These are phyloP conservation scores for Danio jaintianensis DNA, from an alignment of 2,797 vertebrate genomes.

Conservation along the genomic window DNA sequence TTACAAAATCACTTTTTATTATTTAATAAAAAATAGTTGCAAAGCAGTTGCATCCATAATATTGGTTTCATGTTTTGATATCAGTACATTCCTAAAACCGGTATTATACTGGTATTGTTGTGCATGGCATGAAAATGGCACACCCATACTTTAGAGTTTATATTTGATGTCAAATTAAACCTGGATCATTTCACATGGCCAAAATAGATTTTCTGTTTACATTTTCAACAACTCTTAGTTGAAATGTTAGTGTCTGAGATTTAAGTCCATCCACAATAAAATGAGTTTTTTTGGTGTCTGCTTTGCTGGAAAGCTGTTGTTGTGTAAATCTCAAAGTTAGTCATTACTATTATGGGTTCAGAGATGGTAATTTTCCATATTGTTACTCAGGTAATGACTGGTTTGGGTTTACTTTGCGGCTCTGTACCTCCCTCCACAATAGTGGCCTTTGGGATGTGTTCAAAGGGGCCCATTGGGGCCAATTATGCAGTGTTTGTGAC, in stretches of 20 bases:
- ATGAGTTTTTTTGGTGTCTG: not conserved
- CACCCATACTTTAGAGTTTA: no score
- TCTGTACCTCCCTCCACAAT: not conserved
- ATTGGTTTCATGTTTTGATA: no score
- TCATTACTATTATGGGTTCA: not conserved
- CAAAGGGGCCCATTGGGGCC: conserved; percentile 3
- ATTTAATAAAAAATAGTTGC: no score
- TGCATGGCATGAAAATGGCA: no score
- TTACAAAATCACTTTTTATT: no score
- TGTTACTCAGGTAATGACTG: not conserved
- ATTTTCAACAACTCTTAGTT: no score
- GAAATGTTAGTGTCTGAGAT: not conserved
- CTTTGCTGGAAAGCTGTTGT: not conserved
- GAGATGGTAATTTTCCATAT: not conserved
- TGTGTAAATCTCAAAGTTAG: not conserved
- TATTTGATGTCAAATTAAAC: no score
- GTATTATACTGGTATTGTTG: no score
- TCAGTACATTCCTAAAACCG: no score
- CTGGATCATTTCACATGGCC: no score
- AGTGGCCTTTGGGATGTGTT: not conserved
- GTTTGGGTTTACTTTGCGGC: not conserved
- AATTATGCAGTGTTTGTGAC: conserved; percentile 31
- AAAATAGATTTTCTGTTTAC: no score
- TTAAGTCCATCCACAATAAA: not conserved
- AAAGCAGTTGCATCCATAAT: no score